These are phyloP conservation scores for Rousettus madagascariensis DNA, from an alignment of 2,797 vertebrate species.

Conservation along the genomic window DNA sequence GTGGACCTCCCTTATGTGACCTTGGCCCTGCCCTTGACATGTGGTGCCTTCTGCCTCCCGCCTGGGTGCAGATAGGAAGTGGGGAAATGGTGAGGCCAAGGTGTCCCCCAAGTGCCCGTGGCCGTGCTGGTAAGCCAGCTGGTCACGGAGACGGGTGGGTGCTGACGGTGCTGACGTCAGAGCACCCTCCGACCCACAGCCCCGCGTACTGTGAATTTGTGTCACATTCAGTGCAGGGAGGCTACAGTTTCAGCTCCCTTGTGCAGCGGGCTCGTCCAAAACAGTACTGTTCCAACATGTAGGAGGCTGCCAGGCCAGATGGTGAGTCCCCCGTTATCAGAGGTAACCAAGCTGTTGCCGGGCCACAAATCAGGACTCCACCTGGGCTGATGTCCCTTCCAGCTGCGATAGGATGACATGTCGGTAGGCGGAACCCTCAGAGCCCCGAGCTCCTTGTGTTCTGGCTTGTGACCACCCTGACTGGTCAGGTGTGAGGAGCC, in stretches of 20 bases:
- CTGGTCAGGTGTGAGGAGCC: not conserved
- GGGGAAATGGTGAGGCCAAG: not conserved
- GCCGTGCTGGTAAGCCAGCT: not conserved
- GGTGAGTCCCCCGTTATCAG: not conserved
- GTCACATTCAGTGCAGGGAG: not conserved
- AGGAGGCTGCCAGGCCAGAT: not conserved
- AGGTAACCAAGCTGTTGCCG: not conserved
- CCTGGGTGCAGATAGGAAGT: not conserved
- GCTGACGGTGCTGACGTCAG: not conserved
- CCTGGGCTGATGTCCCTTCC: not conserved
- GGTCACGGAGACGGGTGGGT: not conserved
- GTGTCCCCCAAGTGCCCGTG: not conserved
- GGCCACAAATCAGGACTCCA: fast-evolving
- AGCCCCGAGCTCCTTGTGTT: not conserved
- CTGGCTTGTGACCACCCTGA: fast-evolving
- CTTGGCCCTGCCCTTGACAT: not conserved
- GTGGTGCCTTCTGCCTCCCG: not conserved
- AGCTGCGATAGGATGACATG: not conserved
- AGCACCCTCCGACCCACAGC: not conserved
- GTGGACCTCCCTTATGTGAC: not conserved
- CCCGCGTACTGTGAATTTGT: fast-evolving
- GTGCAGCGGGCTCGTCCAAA: not conserved
- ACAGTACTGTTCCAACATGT: not conserved
- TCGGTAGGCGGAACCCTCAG: no score
- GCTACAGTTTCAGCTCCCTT: not conserved